These are phyloP conservation scores for Stenolophus ochropezus DNA, from an alignment of 2,888 invertebrate species.

Conservation along the genomic window DNA sequence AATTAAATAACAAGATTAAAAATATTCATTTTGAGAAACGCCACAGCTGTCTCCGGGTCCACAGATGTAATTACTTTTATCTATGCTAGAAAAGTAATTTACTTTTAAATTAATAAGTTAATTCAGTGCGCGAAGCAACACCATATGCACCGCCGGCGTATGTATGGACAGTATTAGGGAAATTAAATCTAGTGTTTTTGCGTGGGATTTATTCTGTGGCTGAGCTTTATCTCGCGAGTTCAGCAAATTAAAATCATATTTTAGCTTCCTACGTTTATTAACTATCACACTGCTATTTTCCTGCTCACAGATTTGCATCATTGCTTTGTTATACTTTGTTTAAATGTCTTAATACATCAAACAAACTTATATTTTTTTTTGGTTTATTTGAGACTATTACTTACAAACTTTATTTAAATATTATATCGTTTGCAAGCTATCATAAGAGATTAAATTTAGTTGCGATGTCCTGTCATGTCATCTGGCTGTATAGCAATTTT, in stretches of 20 bases:
- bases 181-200: conserved; percentile 10
- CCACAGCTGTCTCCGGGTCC: conserved; percentile 49
- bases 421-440: no score
- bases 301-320: no score
- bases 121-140: conserved; percentile 32
- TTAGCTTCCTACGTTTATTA: neutral
- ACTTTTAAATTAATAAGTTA: conserved; percentile 57
- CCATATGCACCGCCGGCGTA: conserved; percentile 16
- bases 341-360: no score
- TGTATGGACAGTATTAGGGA: conserved; percentile 12
- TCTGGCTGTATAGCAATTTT: no score
- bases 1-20: conserved; percentile 59
- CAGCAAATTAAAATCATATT: conserved; percentile 1
- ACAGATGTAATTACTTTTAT: conserved; percentile 57
- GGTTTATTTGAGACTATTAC: no score
- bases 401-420: no score
- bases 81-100: conserved; percentile 58
- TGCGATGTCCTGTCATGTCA: no score
- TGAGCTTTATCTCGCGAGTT: neutral
- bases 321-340: no score
- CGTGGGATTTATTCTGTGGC: neutral
- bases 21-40: conserved; percentile 58
- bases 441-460: no score
- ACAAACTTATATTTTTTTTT: no score
- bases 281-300: no score